phyloP scores from a whole-genome alignment of 1,140 invertebrate species.

The Drosophila guanche region DNA sequence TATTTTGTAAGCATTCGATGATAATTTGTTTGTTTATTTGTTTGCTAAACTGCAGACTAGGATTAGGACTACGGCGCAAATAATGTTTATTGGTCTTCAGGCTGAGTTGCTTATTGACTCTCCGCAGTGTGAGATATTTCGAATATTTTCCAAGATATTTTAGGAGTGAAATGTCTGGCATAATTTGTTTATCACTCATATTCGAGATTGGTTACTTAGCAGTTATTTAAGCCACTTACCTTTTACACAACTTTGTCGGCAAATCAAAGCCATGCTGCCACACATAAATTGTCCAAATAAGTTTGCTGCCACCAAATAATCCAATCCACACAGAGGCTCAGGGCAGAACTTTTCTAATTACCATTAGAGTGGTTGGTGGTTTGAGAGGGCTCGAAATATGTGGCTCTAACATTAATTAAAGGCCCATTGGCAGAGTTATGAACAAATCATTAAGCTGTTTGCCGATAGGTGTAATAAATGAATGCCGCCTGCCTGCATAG shows the following conservation, averaged over 20 bases:
- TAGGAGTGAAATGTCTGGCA: no score
- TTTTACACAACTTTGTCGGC: neutral
- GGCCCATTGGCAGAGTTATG: conserved; percentile 59
- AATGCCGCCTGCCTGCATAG: conserved; percentile 35
- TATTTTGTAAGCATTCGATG: no score
- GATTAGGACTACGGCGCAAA: no score
- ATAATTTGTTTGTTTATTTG: no score
- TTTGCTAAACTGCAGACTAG: no score
- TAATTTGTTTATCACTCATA: no score
- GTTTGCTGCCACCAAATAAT: conserved; percentile 13
- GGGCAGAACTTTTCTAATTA: conserved; percentile 43
- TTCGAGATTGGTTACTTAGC: neutral
- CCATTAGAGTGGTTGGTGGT: conserved; percentile 6
- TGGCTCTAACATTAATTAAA: conserved; percentile 51
- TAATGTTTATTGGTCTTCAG: no score
- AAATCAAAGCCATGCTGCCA: conserved; percentile 6
- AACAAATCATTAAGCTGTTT: conserved; percentile 69
- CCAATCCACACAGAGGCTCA: conserved; percentile 38
- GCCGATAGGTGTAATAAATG: conserved; percentile 64
- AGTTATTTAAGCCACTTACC: neutral
- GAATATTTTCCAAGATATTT: no score
- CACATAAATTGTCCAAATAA: conserved; percentile 42
- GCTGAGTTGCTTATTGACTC: no score
- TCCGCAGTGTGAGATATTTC: no score
- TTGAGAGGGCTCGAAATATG: neutral